phyloP scores from a whole-genome alignment of 2,888 invertebrate species.

The Chaitophorus viminalis region DNA sequence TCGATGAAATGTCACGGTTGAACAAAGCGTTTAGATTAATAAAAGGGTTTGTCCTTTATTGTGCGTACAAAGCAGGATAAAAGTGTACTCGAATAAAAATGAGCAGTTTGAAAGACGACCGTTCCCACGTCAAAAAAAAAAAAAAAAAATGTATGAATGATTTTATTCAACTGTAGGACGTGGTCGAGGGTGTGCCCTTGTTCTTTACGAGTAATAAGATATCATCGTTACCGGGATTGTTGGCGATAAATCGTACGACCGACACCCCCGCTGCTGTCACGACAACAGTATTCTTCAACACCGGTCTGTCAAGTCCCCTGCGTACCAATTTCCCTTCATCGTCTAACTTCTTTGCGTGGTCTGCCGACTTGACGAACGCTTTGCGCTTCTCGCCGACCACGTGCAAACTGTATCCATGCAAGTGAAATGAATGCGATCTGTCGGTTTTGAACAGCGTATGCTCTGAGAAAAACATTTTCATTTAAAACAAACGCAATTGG shows the following conservation, averaged over 20 bases:
- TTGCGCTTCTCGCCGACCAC: constrained; percentile 70
- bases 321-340: constrained; percentile 71
- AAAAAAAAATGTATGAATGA: not conserved
- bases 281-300: constrained; percentile 78
- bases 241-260: constrained; percentile 78
- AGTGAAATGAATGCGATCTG: constrained; percentile 76
- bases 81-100: not conserved
- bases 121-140: not conserved
- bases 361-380: constrained; percentile 22
- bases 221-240: constrained; percentile 74
- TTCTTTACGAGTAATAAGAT: not conserved
- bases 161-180: not conserved
- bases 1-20: not conserved
- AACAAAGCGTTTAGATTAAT: constrained; percentile 20
- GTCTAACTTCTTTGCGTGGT: constrained; percentile 71
- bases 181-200: not conserved
- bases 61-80: not conserved
- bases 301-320: constrained; percentile 73
- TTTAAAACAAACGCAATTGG: too few species aligned
- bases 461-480: constrained; percentile 60
- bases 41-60: not conserved
- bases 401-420: constrained; percentile 80
- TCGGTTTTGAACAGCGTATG: constrained; percentile 48
- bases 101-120: not conserved
- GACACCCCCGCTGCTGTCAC: constrained; percentile 78